phyloP scores from a whole-genome alignment of 1,140 invertebrate genomes.

The Pseudobourletiella spinata region DNA sequence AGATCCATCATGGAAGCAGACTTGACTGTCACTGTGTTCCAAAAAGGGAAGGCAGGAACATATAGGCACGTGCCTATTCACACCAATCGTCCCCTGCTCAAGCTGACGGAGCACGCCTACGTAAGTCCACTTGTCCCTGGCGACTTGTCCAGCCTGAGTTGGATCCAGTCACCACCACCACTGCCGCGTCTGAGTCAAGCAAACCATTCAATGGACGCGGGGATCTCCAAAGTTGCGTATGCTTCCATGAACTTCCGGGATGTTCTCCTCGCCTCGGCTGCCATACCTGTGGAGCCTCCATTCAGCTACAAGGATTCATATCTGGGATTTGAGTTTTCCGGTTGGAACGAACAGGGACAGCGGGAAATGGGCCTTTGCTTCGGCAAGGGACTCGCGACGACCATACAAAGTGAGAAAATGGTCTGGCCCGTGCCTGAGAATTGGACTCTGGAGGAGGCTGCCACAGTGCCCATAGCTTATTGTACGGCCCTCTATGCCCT shows the following conservation, averaged over 20 bases:
- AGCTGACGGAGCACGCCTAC: constrained; percentile 74
- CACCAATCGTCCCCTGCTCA: background rate
- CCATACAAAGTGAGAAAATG: constrained; percentile 70
- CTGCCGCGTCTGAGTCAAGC: constrained; percentile 39
- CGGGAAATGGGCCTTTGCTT: constrained; percentile 92
- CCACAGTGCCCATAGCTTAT: constrained; percentile 89
- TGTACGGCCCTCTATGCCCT: constrained; percentile 85
- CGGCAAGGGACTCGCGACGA: too few species aligned
- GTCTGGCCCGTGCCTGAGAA: constrained; percentile 80
- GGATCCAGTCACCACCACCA: constrained; percentile 66
- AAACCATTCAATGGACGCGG: too few species aligned
- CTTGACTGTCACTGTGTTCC: constrained; percentile 17
- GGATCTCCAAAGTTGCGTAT: constrained; percentile 89
- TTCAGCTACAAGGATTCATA: constrained; percentile 82
- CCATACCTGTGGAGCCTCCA: constrained; percentile 83
- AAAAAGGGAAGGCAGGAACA: constrained; percentile 4
- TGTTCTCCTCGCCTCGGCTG: constrained; percentile 93
- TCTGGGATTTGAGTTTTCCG: constrained; percentile 88
- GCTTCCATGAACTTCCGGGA: constrained; percentile 94
- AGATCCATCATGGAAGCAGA: constrained; percentile 34
- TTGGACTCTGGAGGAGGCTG: constrained; percentile 84
- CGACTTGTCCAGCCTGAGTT: constrained; percentile 84
- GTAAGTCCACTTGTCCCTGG: constrained; percentile 81
- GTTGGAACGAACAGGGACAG: constrained; percentile 59
- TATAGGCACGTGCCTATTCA: background rate